These are phyloP conservation scores for Tenodera sinensis DNA, from an alignment of 2,888 invertebrate species.

Conservation along the genomic window DNA sequence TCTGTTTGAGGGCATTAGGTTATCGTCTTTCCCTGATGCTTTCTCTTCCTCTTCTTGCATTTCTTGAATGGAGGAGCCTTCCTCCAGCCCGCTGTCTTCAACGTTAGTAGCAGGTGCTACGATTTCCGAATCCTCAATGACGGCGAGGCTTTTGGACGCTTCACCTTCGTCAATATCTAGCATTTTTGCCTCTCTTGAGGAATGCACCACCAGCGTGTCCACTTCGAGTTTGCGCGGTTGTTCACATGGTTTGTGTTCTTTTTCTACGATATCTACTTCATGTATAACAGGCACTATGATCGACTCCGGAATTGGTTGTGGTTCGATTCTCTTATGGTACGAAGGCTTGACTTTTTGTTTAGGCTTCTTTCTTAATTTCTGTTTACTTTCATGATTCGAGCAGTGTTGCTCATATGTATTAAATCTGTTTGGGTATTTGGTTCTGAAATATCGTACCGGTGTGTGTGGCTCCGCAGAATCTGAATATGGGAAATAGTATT, in stretches of 20 bases:
- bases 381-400: not conserved
- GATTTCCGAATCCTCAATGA: not conserved
- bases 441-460: not conserved
- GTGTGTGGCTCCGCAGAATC: not conserved
- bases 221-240: not conserved
- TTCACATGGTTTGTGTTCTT: not conserved
- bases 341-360: not conserved
- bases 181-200: not conserved
- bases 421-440: not conserved
- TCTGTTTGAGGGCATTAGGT: not conserved
- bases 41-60: not conserved
- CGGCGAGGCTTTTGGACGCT: not conserved
- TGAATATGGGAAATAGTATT: not conserved
- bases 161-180: not conserved
- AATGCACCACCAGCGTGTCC: not conserved
- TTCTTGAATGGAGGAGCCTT: not conserved
- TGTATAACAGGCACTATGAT: not conserved
- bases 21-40: not conserved
- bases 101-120: not conserved
- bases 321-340: not conserved
- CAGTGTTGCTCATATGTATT: not conserved
- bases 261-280: not conserved
- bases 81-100: not conserved
- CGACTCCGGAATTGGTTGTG: not conserved
- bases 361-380: not conserved